Percentiles rank a stretch among this genome's conserved stretches.
These are phyloP conservation scores for Drosophila glabriapex DNA, from an alignment of 2,888 invertebrate species.

Conservation along the genomic window DNA sequence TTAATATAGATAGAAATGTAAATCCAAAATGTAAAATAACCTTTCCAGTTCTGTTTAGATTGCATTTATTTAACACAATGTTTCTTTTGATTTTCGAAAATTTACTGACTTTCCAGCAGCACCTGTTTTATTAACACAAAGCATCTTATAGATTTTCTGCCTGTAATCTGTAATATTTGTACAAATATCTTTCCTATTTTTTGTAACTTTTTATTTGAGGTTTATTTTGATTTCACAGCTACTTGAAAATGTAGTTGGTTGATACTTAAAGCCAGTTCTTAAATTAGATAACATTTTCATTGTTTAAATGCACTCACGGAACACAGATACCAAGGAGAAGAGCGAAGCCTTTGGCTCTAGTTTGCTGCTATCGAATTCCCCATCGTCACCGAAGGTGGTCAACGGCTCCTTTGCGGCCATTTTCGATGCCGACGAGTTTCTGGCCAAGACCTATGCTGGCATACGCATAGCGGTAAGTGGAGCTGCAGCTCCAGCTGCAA, in stretches of 20 bases:
- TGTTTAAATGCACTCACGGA: not conserved
- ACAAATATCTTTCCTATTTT: not conserved
- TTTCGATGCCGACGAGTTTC: conserved; percentile 88
- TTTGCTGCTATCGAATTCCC: conserved; percentile 95
- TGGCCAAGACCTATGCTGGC: conserved; percentile 85
- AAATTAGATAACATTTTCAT: not conserved
- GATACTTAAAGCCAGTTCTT: not conserved
- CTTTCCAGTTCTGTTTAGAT: not conserved
- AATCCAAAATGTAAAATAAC: not conserved
- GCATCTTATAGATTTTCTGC: not conserved
- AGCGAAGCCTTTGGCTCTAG: conserved; percentile 97
- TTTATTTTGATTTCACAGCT: not conserved
- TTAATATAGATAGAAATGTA: not conserved
- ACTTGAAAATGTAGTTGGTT: not conserved
- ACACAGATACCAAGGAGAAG: conserved; percentile 91
- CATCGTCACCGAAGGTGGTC: conserved; percentile 98
- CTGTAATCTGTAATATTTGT: not conserved
- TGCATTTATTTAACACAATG: not conserved
- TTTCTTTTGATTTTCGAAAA: not conserved
- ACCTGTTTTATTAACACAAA: not conserved
- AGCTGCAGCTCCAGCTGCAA: too few species aligned
- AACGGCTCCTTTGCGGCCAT: conserved; percentile 97
- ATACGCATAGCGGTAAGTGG: conserved; percentile 84
- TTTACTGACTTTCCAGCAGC: not conserved
- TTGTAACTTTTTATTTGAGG: not conserved